Evolutionary conservation across 2,797 vertebrate species (phyloP).

Genomic region (Rhyacichthys aspro): DNA sequence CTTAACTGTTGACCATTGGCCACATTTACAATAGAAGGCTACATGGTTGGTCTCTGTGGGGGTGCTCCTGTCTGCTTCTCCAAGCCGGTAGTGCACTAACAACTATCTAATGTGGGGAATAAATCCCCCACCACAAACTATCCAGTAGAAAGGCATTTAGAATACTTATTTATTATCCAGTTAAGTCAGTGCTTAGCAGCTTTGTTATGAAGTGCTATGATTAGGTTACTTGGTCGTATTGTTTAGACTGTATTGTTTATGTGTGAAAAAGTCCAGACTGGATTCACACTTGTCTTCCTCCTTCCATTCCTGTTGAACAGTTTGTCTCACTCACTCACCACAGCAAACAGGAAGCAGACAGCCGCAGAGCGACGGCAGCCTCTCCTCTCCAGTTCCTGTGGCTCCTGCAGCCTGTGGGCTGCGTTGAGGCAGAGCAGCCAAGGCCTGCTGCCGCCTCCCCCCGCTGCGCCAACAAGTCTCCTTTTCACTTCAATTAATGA

Average conservation of each 20-base stretch:
- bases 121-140: too few species aligned
- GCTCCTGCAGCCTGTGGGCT: slow-evolving; percentile 69
- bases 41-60: too few species aligned
- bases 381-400: slow-evolving; percentile 22
- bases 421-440: slow-evolving; percentile 73
- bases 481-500: slow-evolving; percentile 98
- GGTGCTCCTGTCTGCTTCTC: too few species aligned
- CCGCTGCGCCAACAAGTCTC: slow-evolving; percentile 90
- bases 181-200: too few species aligned
- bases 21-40: too few species aligned
- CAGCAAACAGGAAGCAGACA: slow-evolving; percentile 67
- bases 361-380: slow-evolving; percentile 49
- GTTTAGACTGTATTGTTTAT: slow-evolving; percentile 40
- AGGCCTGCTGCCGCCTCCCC: slow-evolving; percentile 74
- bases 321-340: slow-evolving; percentile 41
- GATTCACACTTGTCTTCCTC: slow-evolving; percentile 60
- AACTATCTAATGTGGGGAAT: too few species aligned
- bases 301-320: slow-evolving; percentile 59
- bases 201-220: too few species aligned
- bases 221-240: slow-evolving; percentile 1
- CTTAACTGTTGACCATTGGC: too few species aligned
- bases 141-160: too few species aligned
- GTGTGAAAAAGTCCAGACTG: slow-evolving; percentile 27
- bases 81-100: too few species aligned
- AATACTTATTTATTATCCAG: too few species aligned